Evolutionary conservation across 2,888 invertebrate genomes (phyloP).

Genomic region (Lymantria dispar): DNA sequence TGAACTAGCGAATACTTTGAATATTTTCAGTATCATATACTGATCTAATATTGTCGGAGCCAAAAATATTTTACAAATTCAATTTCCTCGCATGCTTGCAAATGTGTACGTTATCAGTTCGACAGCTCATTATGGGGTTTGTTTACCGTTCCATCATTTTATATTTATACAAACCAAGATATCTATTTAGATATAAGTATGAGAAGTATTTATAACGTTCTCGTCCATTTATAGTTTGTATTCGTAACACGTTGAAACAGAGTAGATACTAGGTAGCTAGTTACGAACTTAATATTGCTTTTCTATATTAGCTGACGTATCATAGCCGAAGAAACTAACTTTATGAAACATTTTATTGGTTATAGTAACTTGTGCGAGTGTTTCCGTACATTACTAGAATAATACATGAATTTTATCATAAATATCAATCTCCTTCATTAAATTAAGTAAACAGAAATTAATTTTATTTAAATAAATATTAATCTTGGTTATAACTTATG

Average conservation of each 20-base stretch:
- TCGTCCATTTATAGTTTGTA: not conserved
- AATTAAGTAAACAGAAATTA: too few relatives aligned
- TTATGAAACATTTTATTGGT: not conserved
- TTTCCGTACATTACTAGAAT: not conserved
- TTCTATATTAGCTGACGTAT: not conserved
- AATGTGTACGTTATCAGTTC: constrained; percentile 49
- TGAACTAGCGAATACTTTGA: not conserved
- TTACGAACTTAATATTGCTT: not conserved
- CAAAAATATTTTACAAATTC: constrained; percentile 44
- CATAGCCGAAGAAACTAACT: not conserved
- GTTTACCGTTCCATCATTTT: constrained; percentile 42
- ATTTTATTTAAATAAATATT: too few relatives aligned
- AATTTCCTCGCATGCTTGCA: constrained; percentile 49
- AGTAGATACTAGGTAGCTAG: not conserved
- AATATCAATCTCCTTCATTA: too few relatives aligned
- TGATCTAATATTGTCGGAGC: constrained; percentile 15
- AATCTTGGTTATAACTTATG: too few relatives aligned
- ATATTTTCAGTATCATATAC: not conserved
- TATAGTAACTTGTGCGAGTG: not conserved
- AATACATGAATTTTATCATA: too few relatives aligned
- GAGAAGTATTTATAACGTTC: not conserved
- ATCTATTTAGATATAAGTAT: not conserved
- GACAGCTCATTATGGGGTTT: constrained; percentile 47
- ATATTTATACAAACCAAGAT: constrained; percentile 19
- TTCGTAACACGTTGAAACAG: not conserved